These are phyloP conservation scores for Cosmia trapezina DNA, from an alignment of 2,888 invertebrate species.

Conservation along the genomic window DNA sequence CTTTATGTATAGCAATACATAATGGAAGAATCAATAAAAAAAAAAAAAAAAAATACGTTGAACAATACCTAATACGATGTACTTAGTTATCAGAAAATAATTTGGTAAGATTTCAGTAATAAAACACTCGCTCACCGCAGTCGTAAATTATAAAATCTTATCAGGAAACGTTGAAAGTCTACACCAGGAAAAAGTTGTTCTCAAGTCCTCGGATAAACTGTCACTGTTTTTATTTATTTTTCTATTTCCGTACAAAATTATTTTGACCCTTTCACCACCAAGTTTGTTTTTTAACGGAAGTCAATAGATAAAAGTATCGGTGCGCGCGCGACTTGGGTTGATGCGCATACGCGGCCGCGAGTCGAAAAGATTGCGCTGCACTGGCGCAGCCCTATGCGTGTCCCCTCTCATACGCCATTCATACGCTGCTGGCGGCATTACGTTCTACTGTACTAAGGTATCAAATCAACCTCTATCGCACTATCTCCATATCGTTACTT, in stretches of 20 bases:
- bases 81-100: constrained; percentile 17
- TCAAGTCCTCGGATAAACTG: constrained; percentile 54
- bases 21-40: not conserved
- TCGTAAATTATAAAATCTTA: constrained; percentile 79
- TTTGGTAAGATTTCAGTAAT: constrained; percentile 55
- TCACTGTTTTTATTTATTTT: constrained; percentile 43
- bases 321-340: constrained; percentile 59
- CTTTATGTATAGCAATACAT: not conserved
- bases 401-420: constrained; percentile 64
- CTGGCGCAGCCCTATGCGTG: constrained; percentile 46
- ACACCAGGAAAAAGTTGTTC: constrained; percentile 60
- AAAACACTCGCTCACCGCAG: constrained; percentile 78
- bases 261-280: constrained; percentile 27
- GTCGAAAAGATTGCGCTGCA: constrained; percentile 72
- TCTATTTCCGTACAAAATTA: not conserved
- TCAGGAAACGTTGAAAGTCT: constrained; percentile 67
- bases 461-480: constrained; percentile 28
- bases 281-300: constrained; percentile 29
- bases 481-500: constrained; percentile 46
- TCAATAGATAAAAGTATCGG: constrained; percentile 11
- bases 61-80: not conserved
- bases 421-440: constrained; percentile 41
- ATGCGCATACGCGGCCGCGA: constrained; percentile 71
- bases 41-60: not conserved
- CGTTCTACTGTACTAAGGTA: constrained; percentile 59